These are phyloP conservation scores for Ctenosaura bakeri DNA, from an alignment of 2,797 vertebrate genomes.

Conservation along the genomic window DNA sequence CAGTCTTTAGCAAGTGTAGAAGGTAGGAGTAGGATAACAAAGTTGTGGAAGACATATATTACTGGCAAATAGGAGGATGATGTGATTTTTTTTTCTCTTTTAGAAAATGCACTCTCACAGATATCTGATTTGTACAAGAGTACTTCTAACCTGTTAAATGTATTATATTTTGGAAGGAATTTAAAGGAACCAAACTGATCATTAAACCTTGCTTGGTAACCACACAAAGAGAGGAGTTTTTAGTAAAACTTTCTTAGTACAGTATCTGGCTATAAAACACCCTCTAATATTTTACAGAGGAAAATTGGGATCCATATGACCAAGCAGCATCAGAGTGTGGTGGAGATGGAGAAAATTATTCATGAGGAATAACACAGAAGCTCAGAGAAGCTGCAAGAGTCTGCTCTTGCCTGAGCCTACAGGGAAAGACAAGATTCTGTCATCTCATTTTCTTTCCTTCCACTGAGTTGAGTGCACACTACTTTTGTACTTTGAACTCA, in stretches of 20 bases:
- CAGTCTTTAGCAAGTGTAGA: slow-evolving; percentile 79
- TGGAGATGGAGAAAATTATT: too few species aligned
- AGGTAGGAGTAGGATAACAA: slow-evolving; percentile 75
- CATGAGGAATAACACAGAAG: too few species aligned
- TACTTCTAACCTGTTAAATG: slow-evolving; percentile 30
- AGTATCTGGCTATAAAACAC: background rate
- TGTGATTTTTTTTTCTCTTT: slow-evolving; percentile 54
- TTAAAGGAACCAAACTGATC: background rate
- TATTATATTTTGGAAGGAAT: background rate
- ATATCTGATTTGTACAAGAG: slow-evolving; percentile 40
- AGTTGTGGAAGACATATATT: slow-evolving; percentile 73
- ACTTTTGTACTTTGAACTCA: too few species aligned
- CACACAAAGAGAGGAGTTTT: background rate
- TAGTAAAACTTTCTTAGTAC: background rate
- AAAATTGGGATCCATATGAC: too few species aligned
- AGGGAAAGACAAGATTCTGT: too few species aligned
- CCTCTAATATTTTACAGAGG: too few species aligned
- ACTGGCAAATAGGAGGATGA: slow-evolving; percentile 65
- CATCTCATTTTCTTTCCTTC: too few species aligned
- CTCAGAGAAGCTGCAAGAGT: too few species aligned
- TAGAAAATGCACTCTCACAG: slow-evolving; percentile 55
- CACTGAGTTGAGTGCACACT: too few species aligned
- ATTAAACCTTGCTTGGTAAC: background rate
- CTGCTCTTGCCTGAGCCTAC: too few species aligned
- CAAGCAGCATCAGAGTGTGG: too few species aligned